phyloP scores from a whole-genome alignment of 2,888 invertebrate genomes.

The Hemithea aestivaria region DNA sequence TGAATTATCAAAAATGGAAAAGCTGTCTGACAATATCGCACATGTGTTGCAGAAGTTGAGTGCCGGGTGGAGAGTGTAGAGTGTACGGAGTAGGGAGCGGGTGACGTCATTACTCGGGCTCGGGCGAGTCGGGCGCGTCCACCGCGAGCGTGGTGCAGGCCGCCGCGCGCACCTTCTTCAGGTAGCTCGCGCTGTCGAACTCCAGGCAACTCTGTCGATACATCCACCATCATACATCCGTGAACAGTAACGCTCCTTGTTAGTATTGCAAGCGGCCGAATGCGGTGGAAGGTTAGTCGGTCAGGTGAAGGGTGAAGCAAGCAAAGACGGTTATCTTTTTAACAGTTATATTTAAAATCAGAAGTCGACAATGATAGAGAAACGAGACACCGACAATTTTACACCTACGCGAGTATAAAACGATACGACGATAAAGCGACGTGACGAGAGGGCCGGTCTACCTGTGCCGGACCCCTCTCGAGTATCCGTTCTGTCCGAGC shows the following conservation, averaged over 20 bases:
- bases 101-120: slow-evolving; percentile 58
- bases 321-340: slow-evolving; percentile 57
- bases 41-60: too few species aligned
- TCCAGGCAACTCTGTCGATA: slow-evolving; percentile 73
- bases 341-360: slow-evolving; percentile 59
- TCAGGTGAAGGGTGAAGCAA: slow-evolving; percentile 49
- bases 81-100: slow-evolving; percentile 25
- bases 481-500: slow-evolving; percentile 70
- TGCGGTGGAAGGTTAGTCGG: slow-evolving; percentile 13
- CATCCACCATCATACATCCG: slow-evolving; percentile 18
- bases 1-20: too few species aligned
- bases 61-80: slow-evolving; percentile 9
- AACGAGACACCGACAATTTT: slow-evolving; percentile 61
- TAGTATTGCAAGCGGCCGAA: slow-evolving; percentile 20
- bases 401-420: slow-evolving; percentile 53
- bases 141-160: slow-evolving; percentile 55
- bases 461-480: slow-evolving; percentile 71
- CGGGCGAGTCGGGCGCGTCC: slow-evolving; percentile 73
- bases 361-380: slow-evolving; percentile 56
- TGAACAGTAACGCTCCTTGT: slow-evolving; percentile 14
- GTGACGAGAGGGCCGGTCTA: slow-evolving; percentile 40
- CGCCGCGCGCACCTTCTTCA: slow-evolving; percentile 66
- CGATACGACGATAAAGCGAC: slow-evolving; percentile 31
- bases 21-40: too few species aligned
- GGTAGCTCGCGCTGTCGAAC: slow-evolving; percentile 74